A percentile compares a stretch with the other conserved stretches of the same genome.
Conservation (phyloP, 2,888 invertebrate genomes). For the Sialis fuliginosa region DNA sequence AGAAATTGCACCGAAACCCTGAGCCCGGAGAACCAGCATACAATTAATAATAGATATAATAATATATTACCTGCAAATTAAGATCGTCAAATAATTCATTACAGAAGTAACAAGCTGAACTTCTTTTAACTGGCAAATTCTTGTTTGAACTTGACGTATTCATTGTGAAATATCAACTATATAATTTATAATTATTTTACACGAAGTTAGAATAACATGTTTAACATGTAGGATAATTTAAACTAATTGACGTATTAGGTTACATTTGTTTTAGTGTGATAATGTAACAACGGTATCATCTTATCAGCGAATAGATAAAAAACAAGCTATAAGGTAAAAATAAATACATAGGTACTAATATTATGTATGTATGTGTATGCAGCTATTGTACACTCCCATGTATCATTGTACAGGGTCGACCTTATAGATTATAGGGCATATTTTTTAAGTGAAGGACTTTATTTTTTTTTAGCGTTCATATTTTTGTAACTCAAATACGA, state of each 20-base stretch:
- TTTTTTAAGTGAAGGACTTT: too few species aligned
- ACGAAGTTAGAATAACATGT: not conserved
- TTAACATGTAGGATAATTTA: not conserved
- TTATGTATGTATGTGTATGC: not conserved
- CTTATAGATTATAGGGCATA: too few species aligned
- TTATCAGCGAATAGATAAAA: not conserved
- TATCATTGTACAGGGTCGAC: too few species aligned
- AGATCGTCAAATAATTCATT: constrained; percentile 46
- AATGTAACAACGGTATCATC: not conserved
- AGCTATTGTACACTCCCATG: not conserved
- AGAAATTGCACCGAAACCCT: too few species aligned
- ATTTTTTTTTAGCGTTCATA: too few species aligned
- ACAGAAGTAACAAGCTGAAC: constrained; percentile 44
- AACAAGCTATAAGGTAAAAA: not conserved
- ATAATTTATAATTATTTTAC: not conserved
- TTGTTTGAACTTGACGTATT: not conserved
- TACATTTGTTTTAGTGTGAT: not conserved
- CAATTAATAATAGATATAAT: too few species aligned
- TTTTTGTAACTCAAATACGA: too few species aligned
- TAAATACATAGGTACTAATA: not conserved
- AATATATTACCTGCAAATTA: constrained; percentile 34
- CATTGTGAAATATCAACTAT: not conserved
- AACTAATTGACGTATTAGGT: not conserved
- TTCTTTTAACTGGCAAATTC: constrained; percentile 1
- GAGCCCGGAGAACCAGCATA: too few species aligned